These are phyloP conservation scores for Tetramorium bicarinatum DNA, from an alignment of 2,888 invertebrate species.

Conservation along the genomic window DNA sequence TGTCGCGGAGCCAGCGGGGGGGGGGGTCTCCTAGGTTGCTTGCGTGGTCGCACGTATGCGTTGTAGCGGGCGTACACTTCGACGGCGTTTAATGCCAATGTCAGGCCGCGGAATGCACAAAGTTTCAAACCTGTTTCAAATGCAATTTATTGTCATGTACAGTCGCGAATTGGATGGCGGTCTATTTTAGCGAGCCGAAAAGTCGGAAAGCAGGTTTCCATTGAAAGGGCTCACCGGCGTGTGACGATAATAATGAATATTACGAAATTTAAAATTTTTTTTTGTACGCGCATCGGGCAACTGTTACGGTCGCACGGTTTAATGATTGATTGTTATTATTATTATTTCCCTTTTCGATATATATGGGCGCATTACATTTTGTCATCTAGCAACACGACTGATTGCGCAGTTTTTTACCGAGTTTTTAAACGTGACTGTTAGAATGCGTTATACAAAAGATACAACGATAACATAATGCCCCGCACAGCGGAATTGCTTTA, in stretches of 20 bases:
- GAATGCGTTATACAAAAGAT: slow-evolving; percentile 44
- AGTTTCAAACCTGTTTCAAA: slow-evolving; percentile 36
- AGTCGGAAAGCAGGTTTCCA: neutral
- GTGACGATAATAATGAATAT: neutral
- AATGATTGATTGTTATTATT: slow-evolving; percentile 23
- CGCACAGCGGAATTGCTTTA: slow-evolving; percentile 47
- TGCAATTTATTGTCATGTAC: slow-evolving; percentile 43
- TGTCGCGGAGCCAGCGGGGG: slow-evolving; percentile 51
- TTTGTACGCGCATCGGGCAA: neutral
- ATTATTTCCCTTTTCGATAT: neutral
- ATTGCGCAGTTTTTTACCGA: slow-evolving; percentile 43
- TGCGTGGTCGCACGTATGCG: slow-evolving; percentile 11
- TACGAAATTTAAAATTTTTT: neutral
- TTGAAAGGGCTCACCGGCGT: neutral
- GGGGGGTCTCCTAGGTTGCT: neutral
- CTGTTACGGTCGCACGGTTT: neutral
- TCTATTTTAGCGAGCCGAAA: slow-evolving; percentile 8
- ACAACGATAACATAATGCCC: slow-evolving; percentile 52
- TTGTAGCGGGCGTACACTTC: slow-evolving; percentile 30
- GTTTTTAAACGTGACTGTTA: slow-evolving; percentile 44
- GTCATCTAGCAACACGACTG: slow-evolving; percentile 30
- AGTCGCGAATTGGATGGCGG: slow-evolving; percentile 20
- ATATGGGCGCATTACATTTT: slow-evolving; percentile 20
- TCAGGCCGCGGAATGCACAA: slow-evolving; percentile 55
- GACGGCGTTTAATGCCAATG: slow-evolving; percentile 63